Base-by-base conservation (phyloP, 2,797 vertebrate species). In the Sciaenops ocellatus region DNA sequence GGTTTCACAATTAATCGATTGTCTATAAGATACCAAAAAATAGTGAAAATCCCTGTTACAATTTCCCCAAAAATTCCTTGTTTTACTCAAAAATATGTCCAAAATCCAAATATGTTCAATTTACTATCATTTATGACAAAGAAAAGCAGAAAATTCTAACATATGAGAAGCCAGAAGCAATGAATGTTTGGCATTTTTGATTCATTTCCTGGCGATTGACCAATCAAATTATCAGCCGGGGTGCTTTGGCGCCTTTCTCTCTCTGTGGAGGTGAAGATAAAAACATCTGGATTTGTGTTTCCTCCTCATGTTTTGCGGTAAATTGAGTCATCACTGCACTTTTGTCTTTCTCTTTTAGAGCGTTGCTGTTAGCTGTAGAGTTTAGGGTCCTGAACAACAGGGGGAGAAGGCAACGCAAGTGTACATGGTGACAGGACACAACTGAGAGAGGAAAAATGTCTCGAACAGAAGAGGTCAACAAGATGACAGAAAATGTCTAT, bases 401-500 rank as follows among this genome's bases (percentile, higher is more conserved):
- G 62, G 64, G 42, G 61, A 78, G 18, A 64, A 68, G 60, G 71
- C 41, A 22, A 55, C 0, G 46, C 44, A 59, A 50, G 50, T 56
- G 11, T 6, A 69, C 48, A 6, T 20, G 59, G 66, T 20, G 8
- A 57, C 52, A 61, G 55, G 8, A 42, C 22, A 22, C 7, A 54
- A 61, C 24, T 3, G 28, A 78, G 17, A 76, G 61, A 67, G 77
- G 24, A 73, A 94, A 75, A 74, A 97, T 97, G 96, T 97, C 96
- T 85, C 95, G 96, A 83, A 96, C 96, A 1, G 96, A 97, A 44
- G 96, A 97, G 86, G 95, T 97, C 76, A 96, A 97, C 93, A 96
- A 97, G 90, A 96, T 97, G 95, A 97, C 96, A 3, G 96, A 97
- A 90, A 97, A 96, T 69, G 96, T 97, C 73, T 97, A 97, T 80